Evolutionary conservation across 2,113 vertebrate species (phyloP), one percentile per base, ranked within the genome.

Genomic region (Phycodurus eques): DNA sequence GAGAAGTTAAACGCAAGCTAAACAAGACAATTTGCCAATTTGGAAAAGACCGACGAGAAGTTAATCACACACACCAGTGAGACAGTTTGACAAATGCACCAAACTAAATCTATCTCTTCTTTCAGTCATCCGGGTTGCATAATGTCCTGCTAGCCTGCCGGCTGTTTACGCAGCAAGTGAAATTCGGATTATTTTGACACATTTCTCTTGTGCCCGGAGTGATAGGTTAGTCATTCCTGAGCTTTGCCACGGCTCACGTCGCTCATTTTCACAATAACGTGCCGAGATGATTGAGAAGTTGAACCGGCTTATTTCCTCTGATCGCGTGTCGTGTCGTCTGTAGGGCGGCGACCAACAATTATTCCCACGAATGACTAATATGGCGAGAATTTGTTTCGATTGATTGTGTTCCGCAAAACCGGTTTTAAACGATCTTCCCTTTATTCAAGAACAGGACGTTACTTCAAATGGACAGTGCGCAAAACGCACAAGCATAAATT

Each of bases 171-270:
- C 75, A 76, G 77, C 71, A 64, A 76, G 73, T 74, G 59, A 80
- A 85, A 79, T 73, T 84, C 79, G 68, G 72, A 84, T 85, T 76
- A 68, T 67, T 88, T 72, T 88, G 84, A 87, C 84, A 88, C 75
- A 70, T 81, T 81, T 80, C 71, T 73, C 63, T 83, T 84, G 72
- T 80, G 80, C 73, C 76, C 72, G 66, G 69, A 77, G 47, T 76
- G 60, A 60, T 46, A 78, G 72, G 72, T 78, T 85, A 75, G 81
- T 83, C 85, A 74, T 73, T 67, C 61, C 73, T 64, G 56, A 82
- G 78, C 73, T 78, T 74, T 74, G 74, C 75, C 35, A 65, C 62
- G 74, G 78, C 67, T 81, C 64, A 49, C 74, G 65, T 75, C 12
- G 53, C 67, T 39, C 6, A 72, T 80, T 80, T 71, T 63, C 46